Percentiles rank a stretch among this genome's conserved stretches.
phyloP scores from a whole-genome alignment of 2,888 invertebrate genomes.

The Zootermopsis nevadensis region DNA sequence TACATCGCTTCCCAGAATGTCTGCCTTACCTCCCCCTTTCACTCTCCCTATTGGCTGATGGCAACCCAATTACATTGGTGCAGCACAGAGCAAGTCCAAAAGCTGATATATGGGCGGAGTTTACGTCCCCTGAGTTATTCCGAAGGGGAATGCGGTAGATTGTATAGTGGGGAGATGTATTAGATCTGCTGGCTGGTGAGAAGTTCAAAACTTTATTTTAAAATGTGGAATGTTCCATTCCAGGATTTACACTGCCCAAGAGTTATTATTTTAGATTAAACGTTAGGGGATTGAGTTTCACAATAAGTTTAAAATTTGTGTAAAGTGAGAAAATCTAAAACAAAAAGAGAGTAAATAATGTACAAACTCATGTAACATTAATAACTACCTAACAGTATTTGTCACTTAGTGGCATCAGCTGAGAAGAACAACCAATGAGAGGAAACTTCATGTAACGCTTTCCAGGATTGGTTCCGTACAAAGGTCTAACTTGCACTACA shows the following conservation, averaged over 20 bases:
- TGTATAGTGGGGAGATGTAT: background rate
- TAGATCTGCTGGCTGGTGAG: background rate
- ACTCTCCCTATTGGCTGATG: slow-evolving; percentile 1
- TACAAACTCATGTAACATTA: background rate
- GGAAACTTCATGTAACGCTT: background rate
- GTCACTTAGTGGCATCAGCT: background rate
- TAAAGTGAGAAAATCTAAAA: background rate
- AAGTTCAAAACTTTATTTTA: background rate
- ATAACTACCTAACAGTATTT: background rate
- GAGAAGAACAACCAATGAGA: background rate
- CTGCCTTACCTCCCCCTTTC: slow-evolving; percentile 2
- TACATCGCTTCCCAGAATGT: background rate
- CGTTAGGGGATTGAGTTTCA: background rate
- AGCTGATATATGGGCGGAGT: slow-evolving; percentile 4
- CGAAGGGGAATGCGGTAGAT: background rate
- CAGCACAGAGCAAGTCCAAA: slow-evolving; percentile 3
- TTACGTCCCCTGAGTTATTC: background rate
- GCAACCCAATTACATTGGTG: background rate
- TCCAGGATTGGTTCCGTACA: background rate
- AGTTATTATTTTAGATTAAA: background rate
- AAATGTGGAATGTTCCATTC: background rate
- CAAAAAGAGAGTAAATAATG: background rate
- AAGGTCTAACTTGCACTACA: background rate
- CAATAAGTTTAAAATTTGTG: background rate
- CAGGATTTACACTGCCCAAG: background rate